Base-by-base conservation (phyloP, 2,113 vertebrate species). In the Antechinus flavipes region DNA sequence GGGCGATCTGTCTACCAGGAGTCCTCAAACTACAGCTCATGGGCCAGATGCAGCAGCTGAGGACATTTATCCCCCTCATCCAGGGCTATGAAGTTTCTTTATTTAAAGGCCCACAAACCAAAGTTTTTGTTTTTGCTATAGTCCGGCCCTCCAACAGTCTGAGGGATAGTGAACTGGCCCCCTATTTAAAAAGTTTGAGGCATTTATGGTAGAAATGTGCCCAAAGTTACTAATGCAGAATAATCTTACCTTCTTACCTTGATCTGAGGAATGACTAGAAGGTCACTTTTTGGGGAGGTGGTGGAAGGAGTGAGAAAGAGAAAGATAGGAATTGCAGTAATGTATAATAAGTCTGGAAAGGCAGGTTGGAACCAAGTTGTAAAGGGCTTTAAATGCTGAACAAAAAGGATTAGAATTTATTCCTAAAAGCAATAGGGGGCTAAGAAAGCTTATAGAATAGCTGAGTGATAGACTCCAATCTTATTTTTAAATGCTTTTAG, bases 231-330 rank as follows among this genome's bases (percentile, higher is more conserved):
- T 22, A 84, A n/a, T 84, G 68, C 35, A 84, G n/a, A 42, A 84
- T 42, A 84, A 42, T 84, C 68, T 50, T 50, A 50, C 50, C 5
- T 42, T 84, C 68, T 84, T 42, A 42, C 19, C 68, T 42, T 84
- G 35, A 6, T 2, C 22, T 84, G 16, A 84, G 19, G 14, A 84
- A 84, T 84, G 5, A 42, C 35, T 22, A 23, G 68, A 84, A n/a
- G 5, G 27, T 5, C n/a, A 42, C 1, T 9, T 42, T 76, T 42
- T 22, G 68, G 35, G 50, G 6, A 50, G 50, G 6, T 6, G 30
- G 11, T 0, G 27, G 0, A 11, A 8, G 10, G 2, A 22, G 16
- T 54, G 54, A 19, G 12, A 30, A 4, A 3, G 12, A 1, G 11
- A 30, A 30, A 68, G 35, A n/a, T 68, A 2, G 16, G 14, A 68